A percentile compares a stretch with the other conserved stretches of the same genome.
phyloP scores from a whole-genome alignment of 2,113 vertebrate genomes.

The Orycteropus afer region DNA sequence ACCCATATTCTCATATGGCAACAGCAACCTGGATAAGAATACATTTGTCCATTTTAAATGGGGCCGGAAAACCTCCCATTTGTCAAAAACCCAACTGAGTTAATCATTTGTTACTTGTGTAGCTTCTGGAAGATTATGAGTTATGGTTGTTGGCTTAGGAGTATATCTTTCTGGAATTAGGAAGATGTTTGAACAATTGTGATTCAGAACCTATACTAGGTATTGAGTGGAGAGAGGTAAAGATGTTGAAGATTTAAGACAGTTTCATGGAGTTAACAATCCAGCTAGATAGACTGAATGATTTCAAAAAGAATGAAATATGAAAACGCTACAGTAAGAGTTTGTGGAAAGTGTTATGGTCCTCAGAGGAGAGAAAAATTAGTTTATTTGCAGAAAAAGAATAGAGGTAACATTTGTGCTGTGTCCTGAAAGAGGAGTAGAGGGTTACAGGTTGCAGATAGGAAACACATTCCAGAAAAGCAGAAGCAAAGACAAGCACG shows the following conservation, averaged over 20 bases:
- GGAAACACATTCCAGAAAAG: not conserved
- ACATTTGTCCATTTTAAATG: not conserved
- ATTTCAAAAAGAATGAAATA: not conserved
- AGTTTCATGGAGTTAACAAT: not conserved
- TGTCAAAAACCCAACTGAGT: not conserved
- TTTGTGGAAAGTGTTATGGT: not conserved
- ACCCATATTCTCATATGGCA: not conserved
- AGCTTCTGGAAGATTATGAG: not conserved
- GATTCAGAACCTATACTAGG: not conserved
- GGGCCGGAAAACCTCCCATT: accelerated
- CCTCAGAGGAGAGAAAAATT: not conserved
- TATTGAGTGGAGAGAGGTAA: not conserved
- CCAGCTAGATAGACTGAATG: not conserved
- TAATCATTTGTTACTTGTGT: not conserved
- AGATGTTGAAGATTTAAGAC: not conserved
- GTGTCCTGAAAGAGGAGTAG: not conserved
- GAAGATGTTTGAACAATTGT: not conserved
- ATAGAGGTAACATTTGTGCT: not conserved
- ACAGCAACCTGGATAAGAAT: not conserved
- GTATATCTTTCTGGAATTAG: not conserved
- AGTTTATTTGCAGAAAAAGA: not conserved
- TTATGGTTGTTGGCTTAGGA: not conserved
- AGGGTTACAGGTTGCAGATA: not conserved
- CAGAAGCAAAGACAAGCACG: not conserved
- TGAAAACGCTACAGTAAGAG: not conserved